Evolutionary conservation across 2,888 invertebrate species (phyloP).

Genomic region (Augochlorella aurata): DNA sequence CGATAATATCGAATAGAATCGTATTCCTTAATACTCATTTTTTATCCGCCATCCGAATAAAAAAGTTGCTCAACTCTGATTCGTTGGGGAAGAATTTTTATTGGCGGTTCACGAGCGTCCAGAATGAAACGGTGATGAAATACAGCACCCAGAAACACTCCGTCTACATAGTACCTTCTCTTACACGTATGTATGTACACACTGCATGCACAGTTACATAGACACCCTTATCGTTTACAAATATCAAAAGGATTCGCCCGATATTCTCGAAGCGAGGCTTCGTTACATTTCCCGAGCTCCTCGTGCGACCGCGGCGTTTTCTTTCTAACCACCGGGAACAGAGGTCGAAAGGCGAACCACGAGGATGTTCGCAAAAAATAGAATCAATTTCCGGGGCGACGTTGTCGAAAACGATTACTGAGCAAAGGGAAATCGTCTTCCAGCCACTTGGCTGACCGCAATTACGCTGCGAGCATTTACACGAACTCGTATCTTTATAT

Average conservation of each 20-base stretch:
- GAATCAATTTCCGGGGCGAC: slow-evolving; percentile 39
- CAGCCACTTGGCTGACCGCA: neutral
- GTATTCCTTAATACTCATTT: no score
- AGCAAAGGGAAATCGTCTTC: slow-evolving; percentile 37
- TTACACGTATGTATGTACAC: slow-evolving; percentile 63
- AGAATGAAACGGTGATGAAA: slow-evolving; percentile 45
- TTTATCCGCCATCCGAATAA: no score
- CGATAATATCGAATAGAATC: no score
- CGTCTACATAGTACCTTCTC: slow-evolving; percentile 40
- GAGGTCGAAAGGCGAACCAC: slow-evolving; percentile 29
- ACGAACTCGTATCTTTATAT: neutral
- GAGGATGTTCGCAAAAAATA: slow-evolving; percentile 37
- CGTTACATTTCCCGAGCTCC: slow-evolving; percentile 28
- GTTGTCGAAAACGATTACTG: slow-evolving; percentile 24
- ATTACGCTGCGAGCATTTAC: neutral
- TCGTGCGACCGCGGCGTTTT: neutral
- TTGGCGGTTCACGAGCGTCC: slow-evolving; percentile 36
- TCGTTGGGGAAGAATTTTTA: neutral
- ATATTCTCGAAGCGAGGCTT: slow-evolving; percentile 30
- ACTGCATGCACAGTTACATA: slow-evolving; percentile 69
- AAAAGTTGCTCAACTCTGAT: neutral
- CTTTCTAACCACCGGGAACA: slow-evolving; percentile 4
- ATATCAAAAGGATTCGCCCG: slow-evolving; percentile 68
- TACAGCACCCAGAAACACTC: slow-evolving; percentile 43
- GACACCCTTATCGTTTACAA: slow-evolving; percentile 68